Conservation (phyloP, 2,797 vertebrate genomes). For the Oophaga sylvatica region DNA sequence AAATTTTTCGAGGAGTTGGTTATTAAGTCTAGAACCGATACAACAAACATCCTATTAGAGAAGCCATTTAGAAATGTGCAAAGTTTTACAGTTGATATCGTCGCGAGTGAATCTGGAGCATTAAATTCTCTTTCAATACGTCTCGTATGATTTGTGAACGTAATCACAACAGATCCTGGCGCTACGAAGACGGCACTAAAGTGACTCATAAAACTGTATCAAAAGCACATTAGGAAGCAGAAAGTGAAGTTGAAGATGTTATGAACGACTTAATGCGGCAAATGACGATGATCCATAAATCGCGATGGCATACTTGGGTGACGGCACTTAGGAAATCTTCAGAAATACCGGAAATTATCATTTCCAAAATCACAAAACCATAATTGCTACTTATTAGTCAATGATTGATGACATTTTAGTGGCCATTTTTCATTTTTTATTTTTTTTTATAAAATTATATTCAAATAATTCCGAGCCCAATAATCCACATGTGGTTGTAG, state of each 20-base stretch:
- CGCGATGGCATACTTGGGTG: constrained; percentile 14
- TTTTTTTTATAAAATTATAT: background rate
- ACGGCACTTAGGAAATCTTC: constrained; percentile 1
- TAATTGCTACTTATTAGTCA: constrained; percentile 10
- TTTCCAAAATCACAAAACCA: background rate
- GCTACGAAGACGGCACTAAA: constrained; percentile 38
- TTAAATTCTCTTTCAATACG: constrained; percentile 38
- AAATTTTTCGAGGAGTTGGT: constrained; percentile 62
- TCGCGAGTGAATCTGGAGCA: constrained; percentile 19
- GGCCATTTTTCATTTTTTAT: background rate
- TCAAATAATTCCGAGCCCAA: background rate
- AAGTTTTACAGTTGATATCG: constrained; percentile 26
- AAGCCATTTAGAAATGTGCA: constrained; percentile 57
- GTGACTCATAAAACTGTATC: constrained; percentile 51
- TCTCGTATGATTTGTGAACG: constrained; percentile 51
- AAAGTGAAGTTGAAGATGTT: constrained; percentile 35
- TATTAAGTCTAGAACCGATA: constrained; percentile 65
- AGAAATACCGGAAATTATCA: background rate
- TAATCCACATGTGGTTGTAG: background rate
- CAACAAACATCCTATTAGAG: constrained; percentile 38
- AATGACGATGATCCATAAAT: constrained; percentile 46
- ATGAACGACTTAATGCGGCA: constrained; percentile 44
- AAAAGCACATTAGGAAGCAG: constrained; percentile 42
- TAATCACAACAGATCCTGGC: constrained; percentile 44
- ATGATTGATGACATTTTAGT: background rate